These are phyloP conservation scores for Amblyteles armatorius DNA, from an alignment of 2,888 invertebrate species.

Conservation along the genomic window DNA sequence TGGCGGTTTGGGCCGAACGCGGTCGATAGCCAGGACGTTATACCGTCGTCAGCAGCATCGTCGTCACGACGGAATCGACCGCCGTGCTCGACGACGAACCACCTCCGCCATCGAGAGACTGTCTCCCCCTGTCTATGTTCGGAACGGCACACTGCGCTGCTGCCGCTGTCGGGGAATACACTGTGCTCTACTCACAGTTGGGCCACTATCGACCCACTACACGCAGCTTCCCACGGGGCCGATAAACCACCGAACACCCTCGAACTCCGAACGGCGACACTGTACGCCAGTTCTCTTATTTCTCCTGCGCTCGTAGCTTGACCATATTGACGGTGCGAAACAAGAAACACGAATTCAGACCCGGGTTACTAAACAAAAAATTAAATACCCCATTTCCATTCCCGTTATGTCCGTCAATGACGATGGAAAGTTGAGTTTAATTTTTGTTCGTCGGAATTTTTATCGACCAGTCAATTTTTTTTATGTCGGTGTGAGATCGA, in stretches of 20 bases:
- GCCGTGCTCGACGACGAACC: conserved; percentile 36
- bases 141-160: conserved; percentile 30
- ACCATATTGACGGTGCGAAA: background rate
- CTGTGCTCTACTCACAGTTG: conserved; percentile 40
- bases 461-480: no score
- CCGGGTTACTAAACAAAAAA: no score
- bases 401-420: no score
- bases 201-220: conserved; percentile 76
- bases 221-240: conserved; percentile 73
- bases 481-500: no score
- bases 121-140: conserved; percentile 35
- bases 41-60: conserved; percentile 41
- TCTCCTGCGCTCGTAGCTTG: background rate
- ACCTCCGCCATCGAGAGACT: conserved; percentile 36
- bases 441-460: no score
- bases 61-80: conserved; percentile 54
- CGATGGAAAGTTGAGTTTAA: no score
- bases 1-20: conserved; percentile 24
- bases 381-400: no score
- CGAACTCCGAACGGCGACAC: conserved; percentile 1
- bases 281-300: background rate
- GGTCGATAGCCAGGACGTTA: conserved; percentile 39
- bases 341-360: background rate
- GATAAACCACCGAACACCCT: conserved; percentile 66
- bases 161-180: background rate